A percentile compares a stretch with the other conserved stretches of the same genome.
phyloP scores from a whole-genome alignment of 2,888 invertebrate species.

The Harpalus rufipes region DNA sequence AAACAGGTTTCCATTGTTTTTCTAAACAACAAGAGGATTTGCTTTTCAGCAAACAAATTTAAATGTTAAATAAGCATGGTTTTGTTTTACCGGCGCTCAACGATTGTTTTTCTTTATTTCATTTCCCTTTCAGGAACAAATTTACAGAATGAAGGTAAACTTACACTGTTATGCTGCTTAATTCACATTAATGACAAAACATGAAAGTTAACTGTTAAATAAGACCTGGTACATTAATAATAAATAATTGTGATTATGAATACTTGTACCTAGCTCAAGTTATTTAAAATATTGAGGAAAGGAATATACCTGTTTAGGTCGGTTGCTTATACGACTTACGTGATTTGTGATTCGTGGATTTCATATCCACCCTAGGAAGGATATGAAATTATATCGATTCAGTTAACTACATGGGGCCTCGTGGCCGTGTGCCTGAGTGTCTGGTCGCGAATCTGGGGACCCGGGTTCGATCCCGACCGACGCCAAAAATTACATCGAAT shows the following conservation, averaged over 20 bases:
- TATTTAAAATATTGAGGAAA: too few relatives aligned
- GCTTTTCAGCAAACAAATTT: slow-evolving; percentile 31
- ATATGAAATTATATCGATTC: too few relatives aligned
- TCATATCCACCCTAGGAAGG: too few relatives aligned
- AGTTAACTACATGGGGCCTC: too few relatives aligned
- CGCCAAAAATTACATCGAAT: too few relatives aligned
- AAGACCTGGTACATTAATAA: not conserved
- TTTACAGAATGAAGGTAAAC: slow-evolving; percentile 35
- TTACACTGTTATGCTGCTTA: slow-evolving; percentile 24
- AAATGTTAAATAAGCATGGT: slow-evolving; percentile 41
- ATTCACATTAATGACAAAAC: slow-evolving; percentile 27
- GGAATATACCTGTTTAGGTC: too few relatives aligned
- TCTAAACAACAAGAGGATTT: slow-evolving; percentile 30
- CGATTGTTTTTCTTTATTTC: slow-evolving; percentile 46
- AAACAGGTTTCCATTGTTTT: slow-evolving; percentile 9
- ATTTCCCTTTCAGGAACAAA: slow-evolving; percentile 38
- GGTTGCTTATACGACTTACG: too few relatives aligned
- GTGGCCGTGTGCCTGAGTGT: too few relatives aligned
- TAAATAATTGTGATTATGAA: not conserved
- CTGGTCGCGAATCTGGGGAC: too few relatives aligned
- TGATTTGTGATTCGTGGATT: too few relatives aligned
- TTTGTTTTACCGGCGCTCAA: slow-evolving; percentile 39
- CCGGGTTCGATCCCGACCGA: too few relatives aligned
- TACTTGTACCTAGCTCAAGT: too few relatives aligned
- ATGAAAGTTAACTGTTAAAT: slow-evolving; percentile 3